These are phyloP conservation scores for Hololepta plana DNA, from an alignment of 2,888 invertebrate genomes.

Conservation along the genomic window DNA sequence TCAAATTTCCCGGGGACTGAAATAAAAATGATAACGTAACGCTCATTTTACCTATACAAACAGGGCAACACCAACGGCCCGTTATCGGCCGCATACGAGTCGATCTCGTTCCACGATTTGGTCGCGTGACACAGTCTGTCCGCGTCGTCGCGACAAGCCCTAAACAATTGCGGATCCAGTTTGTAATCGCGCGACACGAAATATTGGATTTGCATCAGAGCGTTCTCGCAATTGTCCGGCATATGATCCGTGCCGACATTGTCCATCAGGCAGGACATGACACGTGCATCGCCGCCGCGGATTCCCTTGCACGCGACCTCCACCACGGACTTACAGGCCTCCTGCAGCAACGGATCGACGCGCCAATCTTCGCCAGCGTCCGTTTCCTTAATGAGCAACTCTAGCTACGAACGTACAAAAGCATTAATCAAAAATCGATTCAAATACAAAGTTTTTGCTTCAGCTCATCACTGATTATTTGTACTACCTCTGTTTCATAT, in stretches of 20 bases:
- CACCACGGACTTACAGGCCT: conserved; percentile 75
- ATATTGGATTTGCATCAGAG: conserved; percentile 89
- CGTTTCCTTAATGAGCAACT: conserved; percentile 63
- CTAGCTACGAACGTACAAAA: conserved; percentile 46
- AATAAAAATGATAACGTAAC: conserved; percentile 3
- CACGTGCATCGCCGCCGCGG: conserved; percentile 56
- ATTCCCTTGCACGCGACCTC: conserved; percentile 56
- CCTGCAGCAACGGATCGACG: conserved; percentile 76
- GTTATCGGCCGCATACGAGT: conserved; percentile 53
- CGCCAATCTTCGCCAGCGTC: conserved; percentile 94
- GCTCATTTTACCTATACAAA: conserved; percentile 55
- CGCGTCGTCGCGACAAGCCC: conserved; percentile 75
- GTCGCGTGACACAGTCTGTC: conserved; percentile 62
- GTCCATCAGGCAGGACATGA: conserved; percentile 89
- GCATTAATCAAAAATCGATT: conserved; percentile 5
- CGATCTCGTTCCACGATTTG: conserved; percentile 51
- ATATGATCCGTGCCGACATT: conserved; percentile 70
- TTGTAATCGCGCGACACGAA: conserved; percentile 92
- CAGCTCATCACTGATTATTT: neutral
- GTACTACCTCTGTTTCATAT: too few relatives aligned
- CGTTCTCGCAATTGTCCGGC: conserved; percentile 77
- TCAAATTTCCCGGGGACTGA: neutral
- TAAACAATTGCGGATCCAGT: conserved; percentile 59
- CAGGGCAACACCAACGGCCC: conserved; percentile 81
- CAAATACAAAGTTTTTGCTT: neutral